Conservation (phyloP, 2,888 invertebrate species). For the Caenorhabditis imperialis region DNA sequence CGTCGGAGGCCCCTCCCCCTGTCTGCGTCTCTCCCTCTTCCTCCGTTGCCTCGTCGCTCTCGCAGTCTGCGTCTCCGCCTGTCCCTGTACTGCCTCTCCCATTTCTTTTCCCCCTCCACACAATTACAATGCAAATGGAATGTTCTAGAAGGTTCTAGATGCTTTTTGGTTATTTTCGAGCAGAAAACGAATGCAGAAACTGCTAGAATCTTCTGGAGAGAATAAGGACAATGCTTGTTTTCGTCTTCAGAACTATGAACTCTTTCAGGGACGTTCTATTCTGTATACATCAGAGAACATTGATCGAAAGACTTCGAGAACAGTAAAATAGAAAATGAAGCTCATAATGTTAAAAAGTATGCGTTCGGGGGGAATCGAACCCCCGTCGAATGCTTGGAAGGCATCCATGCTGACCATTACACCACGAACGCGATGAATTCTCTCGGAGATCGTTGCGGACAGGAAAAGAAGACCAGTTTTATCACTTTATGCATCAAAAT, state of each 20-base stretch:
- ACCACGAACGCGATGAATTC: slow-evolving; percentile 13
- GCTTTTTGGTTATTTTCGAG: background rate
- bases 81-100: background rate
- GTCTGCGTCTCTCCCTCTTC: background rate
- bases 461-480: background rate
- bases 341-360: too few relatives aligned
- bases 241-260: too few relatives aligned
- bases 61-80: slow-evolving; percentile 5
- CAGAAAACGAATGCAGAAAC: background rate
- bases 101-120: slow-evolving; percentile 3
- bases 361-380: slow-evolving; percentile 67
- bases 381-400: slow-evolving; percentile 70
- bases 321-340: too few relatives aligned
- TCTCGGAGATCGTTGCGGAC: background rate
- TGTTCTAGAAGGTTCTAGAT: slow-evolving; percentile 12
- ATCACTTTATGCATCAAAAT: too few relatives aligned
- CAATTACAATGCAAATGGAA: background rate
- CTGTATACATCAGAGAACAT: too few relatives aligned
- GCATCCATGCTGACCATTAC: slow-evolving; percentile 40
- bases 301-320: too few relatives aligned
- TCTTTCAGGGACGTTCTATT: too few relatives aligned
- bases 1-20: background rate
- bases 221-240: too few relatives aligned
- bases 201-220: background rate
- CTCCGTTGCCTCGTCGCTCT: background rate